These are phyloP conservation scores for Galaxias olidus DNA, from an alignment of 2,797 vertebrate genomes.

Conservation along the genomic window DNA sequence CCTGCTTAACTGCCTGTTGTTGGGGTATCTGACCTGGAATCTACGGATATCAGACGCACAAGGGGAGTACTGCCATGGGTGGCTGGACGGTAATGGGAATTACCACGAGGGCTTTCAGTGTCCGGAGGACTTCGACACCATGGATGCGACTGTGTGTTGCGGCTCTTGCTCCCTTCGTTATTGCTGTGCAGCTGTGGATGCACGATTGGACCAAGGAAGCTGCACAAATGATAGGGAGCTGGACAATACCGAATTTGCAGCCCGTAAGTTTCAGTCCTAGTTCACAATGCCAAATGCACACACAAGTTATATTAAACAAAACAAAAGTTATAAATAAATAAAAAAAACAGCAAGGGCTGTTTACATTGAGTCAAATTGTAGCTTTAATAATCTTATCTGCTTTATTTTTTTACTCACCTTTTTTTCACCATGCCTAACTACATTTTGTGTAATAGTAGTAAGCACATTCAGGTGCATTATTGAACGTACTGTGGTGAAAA, in stretches of 20 bases:
- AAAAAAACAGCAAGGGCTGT: no score
- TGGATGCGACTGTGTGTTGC: slow-evolving; percentile 93
- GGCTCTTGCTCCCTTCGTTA: slow-evolving; percentile 92
- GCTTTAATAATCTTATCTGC: no score
- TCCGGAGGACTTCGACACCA: slow-evolving; percentile 92
- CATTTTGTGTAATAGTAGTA: no score
- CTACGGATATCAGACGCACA: slow-evolving; percentile 78
- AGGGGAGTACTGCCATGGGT: slow-evolving; percentile 97
- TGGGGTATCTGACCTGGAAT: slow-evolving; percentile 79
- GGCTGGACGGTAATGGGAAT: slow-evolving; percentile 87
- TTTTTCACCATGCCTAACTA: no score
- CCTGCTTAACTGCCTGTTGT: slow-evolving; percentile 73
- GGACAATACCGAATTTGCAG: slow-evolving; percentile 78
- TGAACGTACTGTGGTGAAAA: no score
- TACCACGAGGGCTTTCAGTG: slow-evolving; percentile 95
- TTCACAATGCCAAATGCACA: not conserved
- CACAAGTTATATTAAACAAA: not conserved
- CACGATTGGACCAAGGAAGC: slow-evolving; percentile 89
- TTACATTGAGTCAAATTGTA: no score
- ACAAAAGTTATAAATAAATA: not conserved
- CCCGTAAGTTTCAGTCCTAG: slow-evolving; percentile 79
- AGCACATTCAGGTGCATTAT: no score
- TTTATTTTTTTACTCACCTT: no score
- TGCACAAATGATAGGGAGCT: slow-evolving; percentile 90
- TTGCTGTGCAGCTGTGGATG: slow-evolving; percentile 90